Percentiles rank a stretch among this genome's conserved stretches.
These are phyloP conservation scores for Xenus cinereus DNA, from an alignment of 2,113 vertebrate genomes.

Conservation along the genomic window DNA sequence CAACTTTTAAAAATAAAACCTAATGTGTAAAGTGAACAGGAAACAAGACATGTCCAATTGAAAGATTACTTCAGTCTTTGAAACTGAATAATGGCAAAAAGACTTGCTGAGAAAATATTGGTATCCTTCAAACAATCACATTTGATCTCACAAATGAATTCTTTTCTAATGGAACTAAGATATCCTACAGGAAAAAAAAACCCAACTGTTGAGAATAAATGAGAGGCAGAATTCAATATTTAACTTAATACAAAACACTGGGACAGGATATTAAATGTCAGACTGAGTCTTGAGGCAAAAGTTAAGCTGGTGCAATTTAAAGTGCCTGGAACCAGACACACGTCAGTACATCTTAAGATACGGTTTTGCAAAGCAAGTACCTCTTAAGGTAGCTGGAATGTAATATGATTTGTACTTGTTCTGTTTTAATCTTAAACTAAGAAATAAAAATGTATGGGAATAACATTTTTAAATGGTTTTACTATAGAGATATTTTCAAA, in stretches of 20 bases:
- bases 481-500: neutral
- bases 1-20: slow-evolving; percentile 18
- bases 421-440: neutral
- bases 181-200: neutral
- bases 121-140: neutral
- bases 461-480: neutral
- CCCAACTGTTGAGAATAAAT: neutral
- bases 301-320: neutral
- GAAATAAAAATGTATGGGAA: neutral
- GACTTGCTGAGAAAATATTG: neutral
- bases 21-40: neutral
- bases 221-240: neutral
- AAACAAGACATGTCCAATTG: neutral
- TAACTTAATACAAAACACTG: neutral
- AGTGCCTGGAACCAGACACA: neutral
- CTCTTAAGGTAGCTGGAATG: neutral
- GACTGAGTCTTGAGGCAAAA: neutral
- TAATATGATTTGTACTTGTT: neutral
- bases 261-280: slow-evolving; percentile 20
- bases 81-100: slow-evolving; percentile 26
- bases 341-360: neutral
- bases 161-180: slow-evolving; percentile 1
- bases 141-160: slow-evolving; percentile 38
- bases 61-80: slow-evolving; percentile 29
- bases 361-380: neutral